Base-by-base conservation (phyloP, 1,140 invertebrate species). In the Neodiprion fabricii region DNA sequence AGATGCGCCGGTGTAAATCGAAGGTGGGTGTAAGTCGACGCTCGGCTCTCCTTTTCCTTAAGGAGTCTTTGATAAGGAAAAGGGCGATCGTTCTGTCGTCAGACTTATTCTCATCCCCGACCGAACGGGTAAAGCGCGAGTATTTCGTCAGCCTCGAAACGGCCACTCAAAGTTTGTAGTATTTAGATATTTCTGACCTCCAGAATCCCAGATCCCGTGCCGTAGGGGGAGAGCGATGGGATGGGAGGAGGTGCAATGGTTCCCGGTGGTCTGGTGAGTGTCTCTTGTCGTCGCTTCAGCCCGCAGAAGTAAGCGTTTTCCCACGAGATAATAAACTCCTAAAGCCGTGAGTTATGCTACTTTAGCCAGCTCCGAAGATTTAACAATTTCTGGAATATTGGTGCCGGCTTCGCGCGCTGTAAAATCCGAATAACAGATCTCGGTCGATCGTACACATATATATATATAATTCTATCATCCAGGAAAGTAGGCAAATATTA, bases 211-310 rank as follows among this genome's bases (percentile, higher is more conserved):
- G 28, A 40, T 40, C 68, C 28, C 67, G 48, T 28, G 68, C 71
- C 67, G 67, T 61, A 21, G 68, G 28, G 68, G 78, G 78, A 48
- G 69, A 53, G 67, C 67, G 79, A 77, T 77, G 75, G 71, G 28
- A 65, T 21, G 23, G 23, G 40, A 68, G 48, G 73, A 72, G 71
- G 28, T 40, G 65, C 72, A 71, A 72, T 77, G 73, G 74, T 75
- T 78, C 79, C 74, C 67, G 84, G 84, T 84, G 84, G 82, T 86
- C 85, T 86, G 85, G 85, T 79, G 76, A 86, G 82, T 83, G 85
- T 86, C 85, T 85, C 84, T 83, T 85, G 83, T 86, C 85, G 78
- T 78, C 53, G 53, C 53, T 17, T 61, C 78, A 74, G 72, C 72
- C 77, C 73, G 79, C 74, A 21, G 74, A 70, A 79, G 81, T 85